Evolutionary conservation across 2,888 invertebrate species (phyloP).

Genomic region (Tiliacea citrago): DNA sequence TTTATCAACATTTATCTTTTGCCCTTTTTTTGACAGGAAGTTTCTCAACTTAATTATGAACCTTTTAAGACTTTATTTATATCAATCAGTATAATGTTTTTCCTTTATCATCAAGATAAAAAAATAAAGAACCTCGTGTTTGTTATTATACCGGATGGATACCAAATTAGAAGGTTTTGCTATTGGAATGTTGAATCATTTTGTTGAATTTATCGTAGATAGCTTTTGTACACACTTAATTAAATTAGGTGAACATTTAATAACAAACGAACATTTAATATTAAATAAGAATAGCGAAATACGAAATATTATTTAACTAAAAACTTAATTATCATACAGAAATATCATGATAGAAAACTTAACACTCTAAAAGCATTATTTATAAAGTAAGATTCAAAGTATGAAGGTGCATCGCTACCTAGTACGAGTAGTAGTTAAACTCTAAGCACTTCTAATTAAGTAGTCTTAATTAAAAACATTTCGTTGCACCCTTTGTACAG

Average conservation of each 20-base stretch:
- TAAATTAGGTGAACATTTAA: not conserved
- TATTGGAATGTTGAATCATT: not conserved
- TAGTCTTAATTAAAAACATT: conserved; percentile 44
- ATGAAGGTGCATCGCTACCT: conserved; percentile 12
- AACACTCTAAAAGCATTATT: conserved; percentile 20
- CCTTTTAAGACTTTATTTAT: conserved; percentile 40
- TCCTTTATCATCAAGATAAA: conserved; percentile 8
- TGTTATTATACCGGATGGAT: conserved; percentile 9
- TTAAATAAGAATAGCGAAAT: not conserved
- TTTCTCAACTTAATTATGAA: conserved; percentile 41
- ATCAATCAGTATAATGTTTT: conserved; percentile 41
- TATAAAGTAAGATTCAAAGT: not conserved
- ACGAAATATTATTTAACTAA: not conserved
- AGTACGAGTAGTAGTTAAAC: conserved; percentile 49
- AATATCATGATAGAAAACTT: not conserved
- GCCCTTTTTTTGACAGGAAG: conserved; percentile 31
- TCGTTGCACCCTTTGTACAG: not conserved
- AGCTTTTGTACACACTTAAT: not conserved
- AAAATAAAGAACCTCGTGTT: conserved; percentile 5
- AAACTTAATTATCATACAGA: not conserved
- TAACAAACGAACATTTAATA: not conserved
- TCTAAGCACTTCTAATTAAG: conserved; percentile 35
- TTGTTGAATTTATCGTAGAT: not conserved
- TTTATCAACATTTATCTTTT: conserved; percentile 32
- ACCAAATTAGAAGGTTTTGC: conserved; percentile 3